Evolutionary conservation across 35 echinoderm and acorn worm species (phyloP).

Genomic region (Ophioderma brevispina): DNA sequence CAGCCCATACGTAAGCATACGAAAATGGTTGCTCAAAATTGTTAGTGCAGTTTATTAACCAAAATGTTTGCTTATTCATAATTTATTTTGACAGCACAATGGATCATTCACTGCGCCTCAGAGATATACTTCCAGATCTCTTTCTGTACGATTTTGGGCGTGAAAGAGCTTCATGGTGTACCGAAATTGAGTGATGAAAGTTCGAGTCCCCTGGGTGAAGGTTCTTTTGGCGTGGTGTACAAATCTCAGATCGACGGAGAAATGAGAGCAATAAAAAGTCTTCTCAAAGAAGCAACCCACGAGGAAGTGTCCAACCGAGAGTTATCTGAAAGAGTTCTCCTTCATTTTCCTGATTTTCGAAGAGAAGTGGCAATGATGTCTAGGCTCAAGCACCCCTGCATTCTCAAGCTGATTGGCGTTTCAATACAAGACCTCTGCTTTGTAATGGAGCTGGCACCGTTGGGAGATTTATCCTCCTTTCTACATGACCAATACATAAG

Average conservation of each 20-base stretch:
- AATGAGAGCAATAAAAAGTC: constrained; percentile 46
- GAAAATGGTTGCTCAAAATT: no score
- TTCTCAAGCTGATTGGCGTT: constrained; percentile 60
- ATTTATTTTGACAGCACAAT: no score
- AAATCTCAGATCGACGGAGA: constrained; percentile 27
- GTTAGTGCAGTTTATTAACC: no score
- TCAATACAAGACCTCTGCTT: constrained; percentile 70
- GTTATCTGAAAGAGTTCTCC: background rate
- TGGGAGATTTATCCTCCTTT: constrained; percentile 45
- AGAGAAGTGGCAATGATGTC: constrained; percentile 64
- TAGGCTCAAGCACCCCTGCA: constrained; percentile 56
- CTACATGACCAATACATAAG: constrained; percentile 15
- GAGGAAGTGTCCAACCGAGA: no score
- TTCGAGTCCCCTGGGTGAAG: constrained; percentile 22
- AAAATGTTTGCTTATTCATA: no score
- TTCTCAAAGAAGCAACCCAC: no score
- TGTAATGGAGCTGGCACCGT: constrained; percentile 66
- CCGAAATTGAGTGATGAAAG: background rate
- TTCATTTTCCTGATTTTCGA: constrained; percentile 47
- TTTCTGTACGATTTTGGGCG: constrained; percentile 62
- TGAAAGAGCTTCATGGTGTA: constrained; percentile 7
- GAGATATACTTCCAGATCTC: constrained; percentile 55
- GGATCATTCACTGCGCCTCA: background rate
- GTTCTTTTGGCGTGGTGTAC: constrained; percentile 66
- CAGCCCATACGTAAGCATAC: no score